Conservation (phyloP, 2,888 invertebrate species). For the Cheilosia pagana region DNA sequence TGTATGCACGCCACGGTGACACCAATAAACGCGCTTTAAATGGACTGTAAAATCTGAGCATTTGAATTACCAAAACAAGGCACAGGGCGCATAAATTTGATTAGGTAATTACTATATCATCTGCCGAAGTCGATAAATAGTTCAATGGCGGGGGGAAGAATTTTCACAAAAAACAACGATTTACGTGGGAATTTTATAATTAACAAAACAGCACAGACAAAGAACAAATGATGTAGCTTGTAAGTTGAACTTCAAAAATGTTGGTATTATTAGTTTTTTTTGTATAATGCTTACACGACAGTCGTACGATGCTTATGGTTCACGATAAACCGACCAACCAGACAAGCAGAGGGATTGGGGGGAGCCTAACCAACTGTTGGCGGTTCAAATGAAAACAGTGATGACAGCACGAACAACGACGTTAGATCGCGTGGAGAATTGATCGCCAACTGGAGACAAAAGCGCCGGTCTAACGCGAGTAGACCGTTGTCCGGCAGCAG, state of each 20-base stretch:
- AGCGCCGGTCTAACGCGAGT: slow-evolving; percentile 21
- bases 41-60: not conserved
- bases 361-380: slow-evolving; percentile 28
- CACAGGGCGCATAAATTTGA: too few species aligned
- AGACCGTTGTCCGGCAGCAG: slow-evolving; percentile 55
- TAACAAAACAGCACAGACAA: slow-evolving; percentile 3
- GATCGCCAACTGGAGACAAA: slow-evolving; percentile 64
- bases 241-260: slow-evolving; percentile 9
- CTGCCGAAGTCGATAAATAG: too few species aligned
- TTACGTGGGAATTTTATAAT: not conserved
- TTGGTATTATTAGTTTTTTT: slow-evolving; percentile 13
- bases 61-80: not conserved
- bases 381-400: slow-evolving; percentile 26
- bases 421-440: slow-evolving; percentile 52
- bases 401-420: slow-evolving; percentile 29
- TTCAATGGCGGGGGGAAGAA: too few species aligned
- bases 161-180: too few species aligned
- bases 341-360: slow-evolving; percentile 17
- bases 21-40: not conserved
- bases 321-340: slow-evolving; percentile 30
- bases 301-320: slow-evolving; percentile 62
- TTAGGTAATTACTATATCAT: too few species aligned
- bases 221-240: not conserved
- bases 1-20: not conserved
- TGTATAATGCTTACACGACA: slow-evolving; percentile 59